These are phyloP conservation scores for Hydropsyche betteni DNA, from an alignment of 2,888 invertebrate species.

Conservation along the genomic window DNA sequence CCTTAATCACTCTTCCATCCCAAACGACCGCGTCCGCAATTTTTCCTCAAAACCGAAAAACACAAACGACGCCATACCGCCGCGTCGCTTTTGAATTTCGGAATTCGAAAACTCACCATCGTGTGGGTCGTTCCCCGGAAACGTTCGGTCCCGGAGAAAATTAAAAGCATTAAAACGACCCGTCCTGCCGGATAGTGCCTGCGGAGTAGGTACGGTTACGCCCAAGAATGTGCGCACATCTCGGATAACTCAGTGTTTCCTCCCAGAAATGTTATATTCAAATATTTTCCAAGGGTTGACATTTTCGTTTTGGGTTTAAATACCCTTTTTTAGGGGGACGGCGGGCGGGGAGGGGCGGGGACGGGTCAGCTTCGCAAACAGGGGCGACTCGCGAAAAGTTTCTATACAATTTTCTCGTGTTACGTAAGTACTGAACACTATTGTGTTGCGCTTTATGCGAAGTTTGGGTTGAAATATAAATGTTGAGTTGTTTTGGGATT, in stretches of 20 bases:
- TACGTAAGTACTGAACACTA: too few species aligned
- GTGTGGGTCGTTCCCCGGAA: neutral
- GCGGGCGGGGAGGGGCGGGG: conserved; percentile 27
- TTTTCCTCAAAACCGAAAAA: too few species aligned
- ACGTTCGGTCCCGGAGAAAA: conserved; percentile 42
- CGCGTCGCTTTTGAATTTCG: too few species aligned
- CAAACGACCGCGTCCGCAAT: too few species aligned
- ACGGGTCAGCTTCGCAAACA: conserved; percentile 32
- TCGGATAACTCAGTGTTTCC: conserved; percentile 48
- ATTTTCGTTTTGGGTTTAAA: conserved; percentile 52
- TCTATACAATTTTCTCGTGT: too few species aligned
- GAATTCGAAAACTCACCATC: too few species aligned
- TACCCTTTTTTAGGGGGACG: conserved; percentile 46
- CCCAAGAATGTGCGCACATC: conserved; percentile 43
- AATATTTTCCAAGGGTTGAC: conserved; percentile 52
- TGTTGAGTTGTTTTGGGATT: too few species aligned
- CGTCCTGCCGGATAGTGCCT: conserved; percentile 10
- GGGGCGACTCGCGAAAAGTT: conserved; percentile 6
- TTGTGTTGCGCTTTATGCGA: too few species aligned
- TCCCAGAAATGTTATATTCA: conserved; percentile 51
- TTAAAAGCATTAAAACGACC: conserved; percentile 51
- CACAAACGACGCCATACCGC: too few species aligned
- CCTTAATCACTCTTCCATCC: too few species aligned
- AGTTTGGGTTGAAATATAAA: too few species aligned
- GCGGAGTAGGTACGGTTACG: conserved; percentile 22